Base-by-base conservation (phyloP, 2,888 invertebrate genomes). In the Odontocolon sp. region DNA sequence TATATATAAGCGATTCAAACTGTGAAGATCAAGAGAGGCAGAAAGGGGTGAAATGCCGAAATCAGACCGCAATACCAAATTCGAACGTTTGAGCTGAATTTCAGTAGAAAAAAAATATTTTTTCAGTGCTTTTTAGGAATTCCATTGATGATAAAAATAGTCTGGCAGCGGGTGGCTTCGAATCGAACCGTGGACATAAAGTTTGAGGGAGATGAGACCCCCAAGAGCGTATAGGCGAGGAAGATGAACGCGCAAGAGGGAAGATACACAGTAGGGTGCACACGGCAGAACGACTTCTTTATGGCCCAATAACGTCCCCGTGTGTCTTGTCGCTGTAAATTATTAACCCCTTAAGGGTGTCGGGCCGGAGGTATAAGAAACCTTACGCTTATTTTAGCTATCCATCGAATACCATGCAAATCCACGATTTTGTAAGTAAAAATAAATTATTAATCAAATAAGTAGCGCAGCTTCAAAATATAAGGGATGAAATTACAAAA, bases 261-360 rank as follows among this genome's bases (percentile, higher is more conserved):
- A n/a, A 45, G 31, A 9, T 21, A 74, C 23, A 59, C 28, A 23
- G 23, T 23, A 64, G 56, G 33, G 64, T 28, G 54, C 14, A 47
- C 23, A 45, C 57, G 59, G 52, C 38, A 77, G 52, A 74, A 73
- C 64, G 84, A 83, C 82, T 87, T 82, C 85, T 89, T 88, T 88
- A 89, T 88, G 84, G 84, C 80, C 84, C 87, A 89, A 89, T 89
- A 89, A 88, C 86, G 71, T 79, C 31, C 78, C 70, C 81, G 81
- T 81, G 87, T 80, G 84, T 88, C 85, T 85, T 87, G 87, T 85
- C 84, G 84, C 82, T 83, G 83, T 89, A 87, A 89, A 89, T 89
- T 88, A 88, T 89, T 87, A 83, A 86, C 80, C 78, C 79, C 66
- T 64, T 47, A 64, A 52, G 68, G 71, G 63, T 50, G 64, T 57